Conservation (phyloP, 2,797 vertebrate species). For the Helarctos malayanus region DNA sequence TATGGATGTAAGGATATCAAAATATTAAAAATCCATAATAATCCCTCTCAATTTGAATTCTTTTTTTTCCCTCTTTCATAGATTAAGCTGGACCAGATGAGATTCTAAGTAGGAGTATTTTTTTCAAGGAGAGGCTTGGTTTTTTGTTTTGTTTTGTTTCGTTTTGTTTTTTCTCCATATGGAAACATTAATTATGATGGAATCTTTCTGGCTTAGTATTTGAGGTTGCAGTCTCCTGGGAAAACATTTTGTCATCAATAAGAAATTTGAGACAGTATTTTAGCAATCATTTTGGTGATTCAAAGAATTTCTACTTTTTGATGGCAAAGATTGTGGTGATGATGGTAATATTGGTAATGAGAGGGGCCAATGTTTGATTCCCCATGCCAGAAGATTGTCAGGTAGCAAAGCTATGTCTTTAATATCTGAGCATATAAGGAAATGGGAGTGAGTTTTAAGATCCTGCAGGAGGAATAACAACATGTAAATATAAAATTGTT, state of each 20-base stretch:
- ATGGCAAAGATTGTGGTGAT: neutral
- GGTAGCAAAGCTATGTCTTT: neutral
- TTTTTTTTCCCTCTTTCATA: neutral
- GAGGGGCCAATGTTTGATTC: neutral
- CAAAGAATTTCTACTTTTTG: neutral
- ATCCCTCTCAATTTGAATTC: neutral
- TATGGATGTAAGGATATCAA: neutral
- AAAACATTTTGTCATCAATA: neutral
- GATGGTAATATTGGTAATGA: neutral
- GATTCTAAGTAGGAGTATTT: neutral
- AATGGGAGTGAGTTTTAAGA: neutral
- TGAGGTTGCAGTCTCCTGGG: neutral
- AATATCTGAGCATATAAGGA: neutral
- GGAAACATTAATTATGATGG: neutral
- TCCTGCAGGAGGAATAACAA: neutral
- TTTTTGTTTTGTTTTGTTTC: neutral
- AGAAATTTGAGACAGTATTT: neutral
- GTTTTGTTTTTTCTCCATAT: neutral
- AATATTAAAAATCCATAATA: neutral
- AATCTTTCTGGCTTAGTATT: neutral
- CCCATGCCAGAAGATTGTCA: neutral
- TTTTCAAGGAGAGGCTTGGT: neutral
- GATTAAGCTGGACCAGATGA: neutral
- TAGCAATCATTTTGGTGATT: neutral
- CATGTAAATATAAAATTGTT: conserved; percentile 8